Evolutionary conservation across 2,113 vertebrate genomes (phyloP).

Genomic region (Gymnorhina tibicen): DNA sequence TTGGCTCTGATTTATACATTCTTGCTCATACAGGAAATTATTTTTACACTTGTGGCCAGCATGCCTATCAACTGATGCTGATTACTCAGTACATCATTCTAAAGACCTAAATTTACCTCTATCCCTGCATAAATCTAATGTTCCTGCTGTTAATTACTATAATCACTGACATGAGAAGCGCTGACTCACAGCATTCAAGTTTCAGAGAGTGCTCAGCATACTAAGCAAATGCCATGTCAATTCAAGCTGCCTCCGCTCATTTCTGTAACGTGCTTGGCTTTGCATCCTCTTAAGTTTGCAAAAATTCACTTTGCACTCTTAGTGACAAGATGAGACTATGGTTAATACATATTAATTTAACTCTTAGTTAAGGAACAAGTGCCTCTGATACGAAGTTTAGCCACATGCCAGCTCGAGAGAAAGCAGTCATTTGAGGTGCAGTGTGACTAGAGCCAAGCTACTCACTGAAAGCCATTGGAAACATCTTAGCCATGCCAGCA

Average conservation of each 20-base stretch:
- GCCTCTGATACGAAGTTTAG: background rate
- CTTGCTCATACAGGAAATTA: slow-evolving; percentile 12
- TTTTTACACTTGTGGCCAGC: slow-evolving; percentile 24
- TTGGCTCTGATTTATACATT: slow-evolving; percentile 3
- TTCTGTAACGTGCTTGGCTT: slow-evolving; percentile 3
- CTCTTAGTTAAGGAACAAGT: background rate
- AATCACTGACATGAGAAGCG: slow-evolving; percentile 49
- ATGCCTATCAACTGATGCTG: slow-evolving; percentile 17
- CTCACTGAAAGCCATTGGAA: background rate
- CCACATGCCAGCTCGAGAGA: background rate
- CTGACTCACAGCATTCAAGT: slow-evolving; percentile 58
- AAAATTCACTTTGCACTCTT: background rate
- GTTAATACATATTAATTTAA: background rate
- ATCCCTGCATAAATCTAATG: slow-evolving; percentile 14
- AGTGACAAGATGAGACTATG: background rate
- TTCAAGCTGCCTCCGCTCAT: slow-evolving; percentile 3
- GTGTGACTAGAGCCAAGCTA: background rate
- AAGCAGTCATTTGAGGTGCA: background rate
- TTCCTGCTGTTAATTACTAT: slow-evolving; percentile 64
- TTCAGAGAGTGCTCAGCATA: slow-evolving; percentile 31
- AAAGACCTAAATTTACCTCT: slow-evolving; percentile 61
- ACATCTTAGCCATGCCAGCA: background rate
- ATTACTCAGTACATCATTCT: slow-evolving; percentile 34
- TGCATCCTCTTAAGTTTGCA: background rate
- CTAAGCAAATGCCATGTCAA: slow-evolving; percentile 12